Conservation (phyloP, 1,140 invertebrate species). For the Argopecten irradians region DNA sequence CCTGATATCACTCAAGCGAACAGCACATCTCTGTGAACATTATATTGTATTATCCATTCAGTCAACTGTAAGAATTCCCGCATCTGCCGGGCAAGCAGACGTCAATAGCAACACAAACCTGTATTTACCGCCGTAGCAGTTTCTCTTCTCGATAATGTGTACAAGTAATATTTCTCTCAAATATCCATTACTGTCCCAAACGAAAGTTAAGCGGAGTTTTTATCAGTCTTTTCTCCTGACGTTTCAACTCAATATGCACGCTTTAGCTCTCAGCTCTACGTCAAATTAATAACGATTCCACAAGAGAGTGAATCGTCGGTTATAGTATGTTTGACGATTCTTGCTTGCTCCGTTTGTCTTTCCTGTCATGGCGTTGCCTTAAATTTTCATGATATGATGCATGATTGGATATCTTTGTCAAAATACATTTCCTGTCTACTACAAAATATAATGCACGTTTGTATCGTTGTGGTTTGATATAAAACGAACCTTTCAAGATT, state of each 20-base stretch:
- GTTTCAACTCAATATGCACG: background rate
- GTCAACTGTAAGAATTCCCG: background rate
- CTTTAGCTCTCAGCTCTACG: conserved; percentile 2
- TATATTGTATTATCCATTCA: background rate
- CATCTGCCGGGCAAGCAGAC: background rate
- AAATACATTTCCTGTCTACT: background rate
- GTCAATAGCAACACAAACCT: background rate
- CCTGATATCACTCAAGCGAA: no score
- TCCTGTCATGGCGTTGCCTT: background rate
- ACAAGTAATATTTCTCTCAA: background rate
- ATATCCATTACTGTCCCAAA: background rate
- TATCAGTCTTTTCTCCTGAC: background rate
- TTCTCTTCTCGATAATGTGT: background rate
- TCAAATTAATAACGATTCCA: background rate
- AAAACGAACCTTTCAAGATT: background rate
- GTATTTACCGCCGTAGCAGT: background rate
- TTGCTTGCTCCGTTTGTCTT: background rate
- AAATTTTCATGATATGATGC: background rate
- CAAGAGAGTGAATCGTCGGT: background rate
- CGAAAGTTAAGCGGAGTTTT: conserved; percentile 5
- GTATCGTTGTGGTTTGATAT: background rate
- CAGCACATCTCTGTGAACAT: background rate
- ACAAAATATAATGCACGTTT: background rate
- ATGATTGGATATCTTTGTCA: background rate
- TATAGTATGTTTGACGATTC: background rate